Percentiles rank a stretch among this genome's conserved stretches.
Evolutionary conservation across 2,888 invertebrate genomes (phyloP).

Genomic region (Drosophila meridiana): DNA sequence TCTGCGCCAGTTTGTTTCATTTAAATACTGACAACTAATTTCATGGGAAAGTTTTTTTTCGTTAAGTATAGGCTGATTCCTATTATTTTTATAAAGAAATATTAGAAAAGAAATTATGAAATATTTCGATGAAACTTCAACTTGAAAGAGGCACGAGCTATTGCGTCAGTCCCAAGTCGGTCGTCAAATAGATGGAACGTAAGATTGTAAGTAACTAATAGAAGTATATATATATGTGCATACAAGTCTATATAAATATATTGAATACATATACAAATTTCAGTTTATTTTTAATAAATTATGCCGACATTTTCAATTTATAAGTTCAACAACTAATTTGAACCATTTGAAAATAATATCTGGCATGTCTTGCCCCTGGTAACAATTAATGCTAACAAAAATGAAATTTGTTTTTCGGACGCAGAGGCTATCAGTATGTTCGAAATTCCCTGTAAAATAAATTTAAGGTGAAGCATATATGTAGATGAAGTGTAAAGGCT

Average conservation of each 20-base stretch:
- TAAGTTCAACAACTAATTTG: conserved; percentile 26
- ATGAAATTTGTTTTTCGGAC: conserved; percentile 41
- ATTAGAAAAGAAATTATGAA: not conserved
- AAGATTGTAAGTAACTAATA: not conserved
- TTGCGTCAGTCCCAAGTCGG: conserved; percentile 21
- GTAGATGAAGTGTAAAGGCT: too few species aligned
- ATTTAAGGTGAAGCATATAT: not conserved
- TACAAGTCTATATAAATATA: not conserved
- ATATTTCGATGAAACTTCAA: not conserved
- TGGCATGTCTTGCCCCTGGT: conserved; percentile 25
- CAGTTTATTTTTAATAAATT: not conserved
- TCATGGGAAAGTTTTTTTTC: conserved; percentile 7
- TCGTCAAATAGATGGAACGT: not conserved
- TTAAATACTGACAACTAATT: conserved; percentile 14
- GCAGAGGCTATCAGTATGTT: conserved; percentile 50
- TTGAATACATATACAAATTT: not conserved
- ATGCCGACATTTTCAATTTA: conserved; percentile 5
- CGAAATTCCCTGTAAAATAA: conserved; percentile 22
- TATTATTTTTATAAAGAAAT: not conserved
- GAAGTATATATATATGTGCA: not conserved
- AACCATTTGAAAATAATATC: conserved; percentile 25
- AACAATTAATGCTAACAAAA: conserved; percentile 34
- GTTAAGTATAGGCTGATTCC: not conserved
- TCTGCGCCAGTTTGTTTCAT: not conserved
- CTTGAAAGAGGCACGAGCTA: not conserved